Base-by-base conservation (phyloP, 2,113 vertebrate genomes). In the Grammomys dolichurus region DNA sequence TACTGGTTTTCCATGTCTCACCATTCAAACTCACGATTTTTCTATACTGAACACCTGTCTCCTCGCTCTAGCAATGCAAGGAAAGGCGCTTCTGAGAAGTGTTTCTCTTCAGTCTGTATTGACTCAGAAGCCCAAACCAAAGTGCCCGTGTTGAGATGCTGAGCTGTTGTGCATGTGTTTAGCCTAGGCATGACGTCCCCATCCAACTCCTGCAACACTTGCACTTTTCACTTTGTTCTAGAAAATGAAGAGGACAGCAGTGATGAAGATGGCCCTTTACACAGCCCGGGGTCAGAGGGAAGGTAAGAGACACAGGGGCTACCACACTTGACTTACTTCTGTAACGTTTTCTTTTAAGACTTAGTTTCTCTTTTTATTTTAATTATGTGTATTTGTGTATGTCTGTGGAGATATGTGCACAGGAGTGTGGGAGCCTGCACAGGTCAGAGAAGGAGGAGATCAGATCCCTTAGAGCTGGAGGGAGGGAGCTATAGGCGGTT, bases 231-330 rank as follows among this genome's bases (percentile, higher is more conserved):
- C 96, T 58, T 93, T 69, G 96, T 98, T 72, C 60, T 96, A 99
- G 99, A 99, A 95, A 99, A 99, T 56, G 97, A 98, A 97, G 99
- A 99, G 87, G 99, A 99, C 76, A 99, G 99, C 98, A 99, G 99
- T 92, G 99, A 99, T 97, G 99, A 99, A n/a, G 99, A 99, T 72
- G 99, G 99, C 80, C 99, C 99, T 13, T 98, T 99, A 51, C 98
- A 98, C 51, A 99, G 99, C 93, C 99, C 99, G 2, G 99, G 99
- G 48, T 96, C 99, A 28, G 99, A 99, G 97, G 99, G 99, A 97
- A 99, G 99, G 99, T 99, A 98, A 98, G 98, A 82, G 77, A 77
- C 65, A 14, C 77, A 51, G 73, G 90, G 91, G 90, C 28, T 19
- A 0, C 58, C 58, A 31, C 58, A 48, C 16, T 46, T 33, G 17